Conservation (phyloP, 2,113 vertebrate genomes). For the Lathamus discolor region DNA sequence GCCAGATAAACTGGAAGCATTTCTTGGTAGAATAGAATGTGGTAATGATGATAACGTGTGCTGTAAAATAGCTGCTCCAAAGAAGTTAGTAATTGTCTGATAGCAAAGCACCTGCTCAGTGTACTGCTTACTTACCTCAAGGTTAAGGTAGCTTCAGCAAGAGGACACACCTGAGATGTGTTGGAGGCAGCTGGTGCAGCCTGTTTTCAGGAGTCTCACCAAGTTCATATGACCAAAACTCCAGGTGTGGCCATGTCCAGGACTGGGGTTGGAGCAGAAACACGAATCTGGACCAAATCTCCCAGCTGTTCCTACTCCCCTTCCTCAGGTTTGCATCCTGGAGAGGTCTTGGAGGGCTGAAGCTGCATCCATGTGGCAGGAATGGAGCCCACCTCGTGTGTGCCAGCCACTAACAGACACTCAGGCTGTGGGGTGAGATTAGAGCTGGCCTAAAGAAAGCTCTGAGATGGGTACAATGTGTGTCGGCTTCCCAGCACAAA, state of each 20-base stretch:
- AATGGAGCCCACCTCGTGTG: accelerated
- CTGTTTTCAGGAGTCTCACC: background rate
- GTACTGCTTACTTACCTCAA: background rate
- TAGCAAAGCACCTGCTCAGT: background rate
- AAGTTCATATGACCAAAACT: background rate
- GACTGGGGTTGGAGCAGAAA: background rate
- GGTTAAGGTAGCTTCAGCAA: background rate
- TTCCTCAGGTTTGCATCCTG: background rate
- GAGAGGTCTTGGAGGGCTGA: background rate
- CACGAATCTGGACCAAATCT: background rate
- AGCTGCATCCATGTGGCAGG: accelerated
- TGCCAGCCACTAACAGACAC: background rate
- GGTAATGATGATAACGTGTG: background rate
- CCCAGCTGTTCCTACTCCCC: background rate
- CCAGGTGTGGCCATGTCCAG: background rate
- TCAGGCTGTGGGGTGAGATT: background rate
- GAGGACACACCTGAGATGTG: background rate
- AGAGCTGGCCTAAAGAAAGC: background rate
- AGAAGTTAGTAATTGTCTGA: background rate
- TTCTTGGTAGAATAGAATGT: background rate
- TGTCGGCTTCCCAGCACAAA: background rate
- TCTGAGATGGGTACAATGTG: accelerated
- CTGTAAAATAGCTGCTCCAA: background rate
- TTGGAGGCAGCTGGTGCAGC: background rate
- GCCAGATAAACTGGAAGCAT: background rate